These are phyloP conservation scores for Tolypeutes matacus DNA, from an alignment of 2,797 vertebrate species.

Conservation along the genomic window DNA sequence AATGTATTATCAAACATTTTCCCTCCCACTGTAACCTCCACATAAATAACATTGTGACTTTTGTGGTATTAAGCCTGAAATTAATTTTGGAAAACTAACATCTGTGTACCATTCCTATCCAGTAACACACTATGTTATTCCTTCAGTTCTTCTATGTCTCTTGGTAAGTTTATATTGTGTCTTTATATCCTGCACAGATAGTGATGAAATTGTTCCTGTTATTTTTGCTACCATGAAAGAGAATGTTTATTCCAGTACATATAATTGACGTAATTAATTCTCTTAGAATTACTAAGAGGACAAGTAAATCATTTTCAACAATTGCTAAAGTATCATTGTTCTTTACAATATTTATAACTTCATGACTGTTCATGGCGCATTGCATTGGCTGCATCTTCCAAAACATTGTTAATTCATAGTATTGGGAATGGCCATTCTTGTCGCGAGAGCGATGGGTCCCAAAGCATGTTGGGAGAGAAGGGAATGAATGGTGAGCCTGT, in stretches of 20 bases:
- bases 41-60: neutral
- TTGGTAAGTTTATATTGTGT: neutral
- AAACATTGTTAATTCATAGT: neutral
- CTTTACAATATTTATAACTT: neutral
- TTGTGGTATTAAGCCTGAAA: neutral
- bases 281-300: neutral
- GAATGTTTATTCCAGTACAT: neutral
- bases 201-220: neutral
- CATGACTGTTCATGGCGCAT: neutral
- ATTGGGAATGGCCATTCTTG: neutral
- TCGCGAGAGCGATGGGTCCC: constrained; percentile 16
- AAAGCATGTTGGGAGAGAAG: neutral
- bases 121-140: neutral
- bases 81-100: neutral
- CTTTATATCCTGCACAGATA: neutral
- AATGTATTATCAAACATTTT: neutral
- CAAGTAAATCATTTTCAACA: constrained; percentile 13
- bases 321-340: neutral
- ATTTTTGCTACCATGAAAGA: neutral
- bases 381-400: neutral
- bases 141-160: neutral
- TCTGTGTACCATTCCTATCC: neutral
- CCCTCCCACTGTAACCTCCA: neutral
- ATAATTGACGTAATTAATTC: neutral
- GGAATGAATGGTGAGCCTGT: neutral